Evolutionary conservation across 2,113 vertebrate species (phyloP), one percentile per base, ranked within the genome.

Genomic region (Corythaeola cristata): DNA sequence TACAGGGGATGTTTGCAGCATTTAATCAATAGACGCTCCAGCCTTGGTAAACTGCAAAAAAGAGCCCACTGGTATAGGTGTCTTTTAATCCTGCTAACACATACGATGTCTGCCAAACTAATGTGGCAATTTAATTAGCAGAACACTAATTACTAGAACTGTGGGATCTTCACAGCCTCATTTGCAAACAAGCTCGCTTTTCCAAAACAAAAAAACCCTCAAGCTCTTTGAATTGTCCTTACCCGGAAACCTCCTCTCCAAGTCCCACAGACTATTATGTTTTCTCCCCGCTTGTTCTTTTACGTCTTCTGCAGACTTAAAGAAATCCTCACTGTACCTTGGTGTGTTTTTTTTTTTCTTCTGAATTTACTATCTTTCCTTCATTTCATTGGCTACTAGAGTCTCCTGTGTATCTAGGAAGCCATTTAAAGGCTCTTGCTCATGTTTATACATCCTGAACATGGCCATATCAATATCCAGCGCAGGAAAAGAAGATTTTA

Each of bases 101-200:
- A 23, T 56, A 37, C 6, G 66, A 52, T 71, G 53, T 67, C 56
- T 77, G 5, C 30, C 88, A 92, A 63, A 28, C 49, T 96, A 85
- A 88, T 71, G 33, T 41, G n/a, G 56, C 53, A 84, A 69, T 94
- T 94, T 89, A 95, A 85, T 92, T 94, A 96, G 67, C 76, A 74
- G 56, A 87, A n/a, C 11, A 47, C 22, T 95, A 79, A 96, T 93
- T 92, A 77, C 59, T 85, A 56, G 30, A 91, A 58, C 56, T 67
- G n/a, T 90, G 41, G 22, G 50, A 71, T 77, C 41, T 90, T 93
- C 59, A 77, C n/a, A 60, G 37, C 11, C 15, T 41, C 63, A 44
- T 59, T 80, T 62, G 27, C 20, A 89, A 80, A 58, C 6, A 66
- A 62, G 20, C 5, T 89, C 3, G 7, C 11, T 67, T 83, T 75